phyloP scores from a whole-genome alignment of 2,797 vertebrate species.

The Microctenopoma stevenorrisi region DNA sequence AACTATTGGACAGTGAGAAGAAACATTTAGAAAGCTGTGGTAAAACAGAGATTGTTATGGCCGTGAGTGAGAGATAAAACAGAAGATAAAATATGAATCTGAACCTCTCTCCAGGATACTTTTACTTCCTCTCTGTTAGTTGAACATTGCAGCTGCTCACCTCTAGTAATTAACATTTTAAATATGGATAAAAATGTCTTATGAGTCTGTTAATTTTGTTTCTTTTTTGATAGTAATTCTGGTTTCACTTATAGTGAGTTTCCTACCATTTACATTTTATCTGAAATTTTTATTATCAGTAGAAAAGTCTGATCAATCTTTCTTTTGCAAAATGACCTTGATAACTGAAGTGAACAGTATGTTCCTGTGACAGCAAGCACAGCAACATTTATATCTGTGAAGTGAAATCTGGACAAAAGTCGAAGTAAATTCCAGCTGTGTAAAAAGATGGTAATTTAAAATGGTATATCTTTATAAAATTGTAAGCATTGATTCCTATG shows the following conservation, averaged over 20 bases:
- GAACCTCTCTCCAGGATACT: no score
- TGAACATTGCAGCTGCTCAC: constrained; percentile 10
- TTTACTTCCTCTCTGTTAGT: neutral
- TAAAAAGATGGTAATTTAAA: no score
- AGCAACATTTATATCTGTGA: neutral
- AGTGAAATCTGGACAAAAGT: neutral
- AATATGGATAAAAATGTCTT: neutral
- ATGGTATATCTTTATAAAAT: constrained; percentile 3
- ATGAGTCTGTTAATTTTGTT: neutral
- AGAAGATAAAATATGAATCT: neutral
- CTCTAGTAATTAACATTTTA: neutral
- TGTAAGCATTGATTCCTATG: constrained; percentile 22
- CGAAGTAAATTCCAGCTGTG: neutral
- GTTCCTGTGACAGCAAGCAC: neutral
- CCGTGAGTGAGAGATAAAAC: constrained; percentile 4
- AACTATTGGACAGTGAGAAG: constrained; percentile 28
- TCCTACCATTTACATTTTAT: neutral
- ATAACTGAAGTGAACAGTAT: neutral
- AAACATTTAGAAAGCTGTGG: constrained; percentile 18
- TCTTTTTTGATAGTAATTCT: neutral
- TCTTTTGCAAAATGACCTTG: neutral
- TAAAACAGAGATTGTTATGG: constrained; percentile 16
- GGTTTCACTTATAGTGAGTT: no score
- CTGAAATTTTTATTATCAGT: neutral
- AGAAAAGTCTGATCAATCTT: neutral